phyloP scores from a whole-genome alignment of 2,888 invertebrate genomes.

The Macrosoma leucophasiata region DNA sequence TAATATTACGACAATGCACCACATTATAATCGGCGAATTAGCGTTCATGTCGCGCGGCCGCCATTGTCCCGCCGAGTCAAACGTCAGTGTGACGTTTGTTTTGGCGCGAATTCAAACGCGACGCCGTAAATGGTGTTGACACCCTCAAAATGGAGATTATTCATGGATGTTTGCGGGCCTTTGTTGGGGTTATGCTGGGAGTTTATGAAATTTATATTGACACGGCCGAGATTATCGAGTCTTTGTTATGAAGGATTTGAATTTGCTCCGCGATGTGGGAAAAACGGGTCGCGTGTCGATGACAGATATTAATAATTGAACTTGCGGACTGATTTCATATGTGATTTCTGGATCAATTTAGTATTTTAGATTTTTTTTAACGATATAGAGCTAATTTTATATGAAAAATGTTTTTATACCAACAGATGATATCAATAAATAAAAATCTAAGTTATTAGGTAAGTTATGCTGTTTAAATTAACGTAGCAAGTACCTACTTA shows the following conservation, averaged over 20 bases:
- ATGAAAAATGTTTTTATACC: too few relatives aligned
- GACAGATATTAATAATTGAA: slow-evolving; percentile 62
- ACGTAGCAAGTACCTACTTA: too few relatives aligned
- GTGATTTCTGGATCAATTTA: too few relatives aligned
- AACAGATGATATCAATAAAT: too few relatives aligned
- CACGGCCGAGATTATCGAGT: slow-evolving; percentile 65
- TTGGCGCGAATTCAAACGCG: slow-evolving; percentile 55
- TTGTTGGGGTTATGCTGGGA: slow-evolving; percentile 58
- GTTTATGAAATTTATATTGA: slow-evolving; percentile 72
- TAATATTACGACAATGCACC: slow-evolving; percentile 50
- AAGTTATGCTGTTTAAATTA: too few relatives aligned
- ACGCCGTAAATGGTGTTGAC: slow-evolving; percentile 57
- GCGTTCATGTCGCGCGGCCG: slow-evolving; percentile 39
- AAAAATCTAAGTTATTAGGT: too few relatives aligned
- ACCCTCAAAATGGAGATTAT: slow-evolving; percentile 71
- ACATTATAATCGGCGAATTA: slow-evolving; percentile 53
- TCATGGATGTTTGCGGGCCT: slow-evolving; percentile 66
- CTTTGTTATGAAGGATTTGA: slow-evolving; percentile 65
- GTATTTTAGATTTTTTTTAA: too few relatives aligned
- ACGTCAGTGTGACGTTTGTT: slow-evolving; percentile 57
- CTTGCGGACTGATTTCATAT: slow-evolving; percentile 23
- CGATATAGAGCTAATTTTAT: too few relatives aligned
- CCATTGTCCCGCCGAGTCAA: slow-evolving; percentile 46
- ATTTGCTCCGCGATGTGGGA: slow-evolving; percentile 44
- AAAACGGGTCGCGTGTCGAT: slow-evolving; percentile 54